Evolutionary conservation across 2,113 vertebrate genomes (phyloP), one percentile per base, ranked within the genome.

Genomic region (Vicugna pacos): DNA sequence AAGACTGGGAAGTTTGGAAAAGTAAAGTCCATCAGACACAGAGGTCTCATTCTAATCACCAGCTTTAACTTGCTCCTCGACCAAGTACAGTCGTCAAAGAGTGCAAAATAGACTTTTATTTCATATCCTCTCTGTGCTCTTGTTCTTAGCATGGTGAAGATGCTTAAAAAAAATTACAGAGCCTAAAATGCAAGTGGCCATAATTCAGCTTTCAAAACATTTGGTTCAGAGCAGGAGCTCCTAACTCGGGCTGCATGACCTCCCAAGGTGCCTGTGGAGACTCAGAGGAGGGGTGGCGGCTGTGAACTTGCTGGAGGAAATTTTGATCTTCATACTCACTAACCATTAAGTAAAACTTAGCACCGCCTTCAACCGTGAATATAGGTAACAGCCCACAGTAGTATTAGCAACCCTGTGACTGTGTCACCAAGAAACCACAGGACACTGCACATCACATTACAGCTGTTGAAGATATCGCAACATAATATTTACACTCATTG

Each of bases 31-130:
- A 65, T 19, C 38, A 81, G 62, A 50, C 5, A 52, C 76, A 82
- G 84, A 64, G 56, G 2, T 48, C 14, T 73, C 46, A 26, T 69
- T 35, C 81, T 54, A 86, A 42, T 69, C n/a, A 69, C 1, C 93
- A 50, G 42, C 84, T 94, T 48, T 58, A 64, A 73, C 62, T 92
- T 95, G 88, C 52, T 79, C 54, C 38, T 77, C 54, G 79, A 79
- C 26, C n/a, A 90, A n/a, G 58, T 84, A 76, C 3, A 65, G 70
- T 80, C 30, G 48, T 30, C 60, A 92, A 30, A 77, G 54, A 65
- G 35, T 80, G 75, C 87, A 95, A 97, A 95, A 83, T 26, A 24
- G 60, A 91, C 46, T 93, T 83, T 87, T 81, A 64, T 62, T 83
- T 87, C 70, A 32, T 28, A 83, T 95, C 42, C 75, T 95, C 77